Evolutionary conservation across 1,140 invertebrate genomes (phyloP), one percentile per base, ranked within the genome.

Genomic region (Centruroides vittatus): DNA sequence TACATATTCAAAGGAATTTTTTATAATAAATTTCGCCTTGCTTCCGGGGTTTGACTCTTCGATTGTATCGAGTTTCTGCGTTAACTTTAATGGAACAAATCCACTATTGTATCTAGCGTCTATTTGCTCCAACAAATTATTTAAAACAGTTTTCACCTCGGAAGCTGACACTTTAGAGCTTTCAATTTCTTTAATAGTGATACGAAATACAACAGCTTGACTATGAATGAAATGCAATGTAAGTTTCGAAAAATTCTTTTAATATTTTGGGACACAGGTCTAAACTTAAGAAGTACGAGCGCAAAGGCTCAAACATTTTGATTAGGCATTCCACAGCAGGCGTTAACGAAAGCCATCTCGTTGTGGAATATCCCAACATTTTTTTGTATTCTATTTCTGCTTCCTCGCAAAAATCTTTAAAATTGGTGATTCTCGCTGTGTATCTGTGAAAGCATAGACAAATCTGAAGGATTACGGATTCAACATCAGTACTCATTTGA

Each of bases 311-410:
- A 54, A 54, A 54, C 54, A 59, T 34, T 53, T 47, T 3, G 0
- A 46, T 13, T 41, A 58, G 0, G 13, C 12, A 12, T 35, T 58
- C 49, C 41, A 13, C n/a, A 58, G 48, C 1, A 58, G 35, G 49
- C 41, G 49, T 58, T 58, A 4, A 12, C 51, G 9, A 0, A 46
- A 58, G 48, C 35, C 35, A 58, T 58, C 49, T 52, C 36, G 13
- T 34, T 49, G 48, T 47, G 46, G 55, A 58, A 51, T n/a, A 13
- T 36, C 7, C n/a, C 11, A 8, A 46, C 36, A 58, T 4, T 4
- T 11, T 58, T 52, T 58, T 58, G 57, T 51, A 52, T 58, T 58
- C 48, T 51, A 58, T 49, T 41, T 58, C 41, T 36, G 48, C 57
- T 7, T 58, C 34, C 50, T 35, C 9, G 50, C n/a, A 58, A 50